Evolutionary conservation across 1,140 invertebrate species (phyloP), one percentile per base, ranked within the genome.

Genomic region (Listronotus bonariensis): DNA sequence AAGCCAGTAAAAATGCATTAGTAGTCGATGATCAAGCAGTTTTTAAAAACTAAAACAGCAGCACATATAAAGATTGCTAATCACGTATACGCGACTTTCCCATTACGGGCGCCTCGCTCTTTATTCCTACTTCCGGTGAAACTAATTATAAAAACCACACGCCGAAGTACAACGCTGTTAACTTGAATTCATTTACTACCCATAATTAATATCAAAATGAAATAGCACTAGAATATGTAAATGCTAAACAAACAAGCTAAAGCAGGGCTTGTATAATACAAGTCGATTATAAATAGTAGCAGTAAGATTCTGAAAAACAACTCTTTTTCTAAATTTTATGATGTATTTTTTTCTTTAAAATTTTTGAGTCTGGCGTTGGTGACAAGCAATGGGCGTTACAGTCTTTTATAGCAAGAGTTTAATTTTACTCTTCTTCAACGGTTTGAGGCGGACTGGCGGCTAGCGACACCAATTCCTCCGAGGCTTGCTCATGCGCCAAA

Each of bases 1-100:
- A 57, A 72, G 60, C 65, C 55, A 52, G 59, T 65, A 67, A 68
- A 72, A 72, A 72, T 72, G 65, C 71, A 72, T 72, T 70, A 67
- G 52, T 32, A 64, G 48, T 34, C 45, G 63, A 72, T 72, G 71
- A 72, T 65, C 32, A 43, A 57, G 71, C 71, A 67, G 38, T 58
- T 68, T 72, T 55, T 42, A 38, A 46, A 32, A 31, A 12, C n/a
- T 40, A 51, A 59, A 66, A 66, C 49, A 54, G 55, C 62, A 55
- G 38, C 64, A 62, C 65, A 59, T 61, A 56, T 67, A 58, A 64
- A 68, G 68, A 72, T 72, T 65, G 68, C 68, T 72, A 70, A 72
- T 72, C 65, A 64, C 41, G 40, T 34, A 55, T 65, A 72, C 66
- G 68, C 68, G 68, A 61, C 54, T 72, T 65, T 69, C 65, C 68